Percentiles rank a stretch among this genome's conserved stretches.
Conservation (phyloP, 2,888 invertebrate genomes). For the Eupithecia insigniata region DNA sequence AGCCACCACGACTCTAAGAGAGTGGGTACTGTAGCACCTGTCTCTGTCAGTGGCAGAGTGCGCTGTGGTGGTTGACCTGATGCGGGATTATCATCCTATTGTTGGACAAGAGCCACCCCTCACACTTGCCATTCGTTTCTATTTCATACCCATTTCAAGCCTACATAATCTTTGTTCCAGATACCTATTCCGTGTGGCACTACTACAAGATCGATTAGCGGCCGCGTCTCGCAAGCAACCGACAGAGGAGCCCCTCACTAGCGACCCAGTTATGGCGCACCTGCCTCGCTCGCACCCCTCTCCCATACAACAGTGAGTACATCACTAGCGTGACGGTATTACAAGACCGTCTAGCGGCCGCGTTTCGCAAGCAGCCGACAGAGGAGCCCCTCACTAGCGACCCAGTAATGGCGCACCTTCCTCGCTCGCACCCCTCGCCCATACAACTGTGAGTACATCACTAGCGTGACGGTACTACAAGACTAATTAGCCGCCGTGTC, state of each 20-base stretch:
- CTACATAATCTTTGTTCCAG: slow-evolving; percentile 57
- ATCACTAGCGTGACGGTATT: neutral
- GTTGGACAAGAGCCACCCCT: neutral
- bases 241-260: slow-evolving; percentile 47
- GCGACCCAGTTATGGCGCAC: slow-evolving; percentile 73
- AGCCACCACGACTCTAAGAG: slow-evolving; percentile 91
- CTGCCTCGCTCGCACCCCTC: slow-evolving; percentile 54
- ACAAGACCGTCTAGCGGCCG: slow-evolving; percentile 89
- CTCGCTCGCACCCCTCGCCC: slow-evolving; percentile 48
- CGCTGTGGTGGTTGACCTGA: slow-evolving; percentile 43
- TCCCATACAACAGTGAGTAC: slow-evolving; percentile 61
- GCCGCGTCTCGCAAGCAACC: slow-evolving; percentile 85
- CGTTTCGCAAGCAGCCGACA: slow-evolving; percentile 82
- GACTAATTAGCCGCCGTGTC: slow-evolving; percentile 88
- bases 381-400: slow-evolving; percentile 56
- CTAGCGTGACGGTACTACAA: neutral
- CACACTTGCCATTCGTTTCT: slow-evolving; percentile 59
- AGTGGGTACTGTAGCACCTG: slow-evolving; percentile 60
- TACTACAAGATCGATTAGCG: slow-evolving; percentile 89
- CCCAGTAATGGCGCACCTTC: slow-evolving; percentile 74
- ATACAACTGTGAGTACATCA: slow-evolving; percentile 59
- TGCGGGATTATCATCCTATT: neutral
- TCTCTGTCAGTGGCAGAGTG: slow-evolving; percentile 43
- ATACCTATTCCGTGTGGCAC: slow-evolving; percentile 92
- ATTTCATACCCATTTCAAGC: neutral